Conservation (phyloP, 2,113 vertebrate genomes). For the Dromiciops gliroides region DNA sequence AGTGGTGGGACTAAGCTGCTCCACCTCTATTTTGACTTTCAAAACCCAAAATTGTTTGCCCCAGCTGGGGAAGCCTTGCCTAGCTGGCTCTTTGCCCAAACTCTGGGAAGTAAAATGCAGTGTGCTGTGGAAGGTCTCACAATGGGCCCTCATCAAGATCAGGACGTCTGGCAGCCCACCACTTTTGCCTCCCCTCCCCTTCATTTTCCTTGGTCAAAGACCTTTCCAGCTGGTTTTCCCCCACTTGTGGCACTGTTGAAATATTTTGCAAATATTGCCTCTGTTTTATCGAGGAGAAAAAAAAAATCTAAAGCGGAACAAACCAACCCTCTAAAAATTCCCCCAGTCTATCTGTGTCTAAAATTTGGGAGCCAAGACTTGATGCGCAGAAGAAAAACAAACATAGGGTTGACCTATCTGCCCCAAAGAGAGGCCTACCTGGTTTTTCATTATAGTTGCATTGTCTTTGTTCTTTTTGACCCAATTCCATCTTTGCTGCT, state of each 20-base stretch:
- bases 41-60: background rate
- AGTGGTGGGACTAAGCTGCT: background rate
- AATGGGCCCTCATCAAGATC: background rate
- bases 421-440: constrained; percentile 12
- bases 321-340: constrained; percentile 38
- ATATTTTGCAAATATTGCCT: constrained; percentile 83
- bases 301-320: constrained; percentile 74
- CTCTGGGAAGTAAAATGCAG: background rate
- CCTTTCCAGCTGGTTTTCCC: constrained; percentile 75
- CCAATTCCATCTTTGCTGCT: constrained; percentile 35
- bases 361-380: constrained; percentile 71
- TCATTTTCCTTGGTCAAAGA: background rate
- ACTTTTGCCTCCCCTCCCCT: background rate
- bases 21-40: background rate
- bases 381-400: constrained; percentile 53
- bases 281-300: constrained; percentile 87
- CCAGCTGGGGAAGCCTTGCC: background rate
- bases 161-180: background rate
- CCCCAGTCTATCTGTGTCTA: constrained; percentile 61
- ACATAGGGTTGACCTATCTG: constrained; percentile 38
- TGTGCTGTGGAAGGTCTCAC: background rate
- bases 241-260: constrained; percentile 84
- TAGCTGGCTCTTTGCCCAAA: background rate
- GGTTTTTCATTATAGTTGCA: background rate
- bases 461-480: background rate